These are phyloP conservation scores for Tenodera sinensis DNA, from an alignment of 2,888 invertebrate genomes.

Conservation along the genomic window DNA sequence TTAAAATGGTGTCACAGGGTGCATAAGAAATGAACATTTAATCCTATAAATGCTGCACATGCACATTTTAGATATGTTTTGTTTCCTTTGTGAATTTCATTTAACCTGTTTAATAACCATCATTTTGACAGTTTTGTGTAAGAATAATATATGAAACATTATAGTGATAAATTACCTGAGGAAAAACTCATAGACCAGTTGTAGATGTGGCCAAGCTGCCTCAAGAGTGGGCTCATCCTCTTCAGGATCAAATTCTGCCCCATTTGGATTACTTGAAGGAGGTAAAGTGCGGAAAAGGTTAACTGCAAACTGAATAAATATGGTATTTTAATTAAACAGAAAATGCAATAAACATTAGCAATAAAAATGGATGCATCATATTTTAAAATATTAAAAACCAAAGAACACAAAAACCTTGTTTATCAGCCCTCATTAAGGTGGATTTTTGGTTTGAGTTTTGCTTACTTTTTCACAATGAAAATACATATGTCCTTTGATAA, in stretches of 20 bases:
- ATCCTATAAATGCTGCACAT: neutral
- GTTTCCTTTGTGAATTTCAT: neutral
- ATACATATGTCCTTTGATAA: no score
- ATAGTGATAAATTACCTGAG: slow-evolving; percentile 38
- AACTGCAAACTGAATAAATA: slow-evolving; percentile 64
- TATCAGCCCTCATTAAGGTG: no score
- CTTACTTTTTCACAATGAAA: no score
- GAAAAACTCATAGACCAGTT: slow-evolving; percentile 61
- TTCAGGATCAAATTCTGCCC: slow-evolving; percentile 87
- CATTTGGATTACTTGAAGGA: slow-evolving; percentile 79
- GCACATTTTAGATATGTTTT: neutral
- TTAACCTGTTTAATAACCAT: neutral
- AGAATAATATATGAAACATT: neutral
- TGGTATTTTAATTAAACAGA: neutral
- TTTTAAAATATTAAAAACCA: no score
- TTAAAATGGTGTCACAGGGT: neutral
- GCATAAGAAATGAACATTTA: neutral
- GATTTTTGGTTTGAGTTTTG: no score
- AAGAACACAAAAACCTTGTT: no score
- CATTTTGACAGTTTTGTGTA: neutral
- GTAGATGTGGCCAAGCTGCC: slow-evolving; percentile 88
- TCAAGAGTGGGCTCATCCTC: slow-evolving; percentile 95
- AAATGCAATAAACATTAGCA: no score
- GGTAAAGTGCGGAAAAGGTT: slow-evolving; percentile 87
- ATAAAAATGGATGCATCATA: no score